Evolutionary conservation across 2,113 vertebrate species (phyloP), one percentile per base, ranked within the genome.

Genomic region (Neotoma lepida): DNA sequence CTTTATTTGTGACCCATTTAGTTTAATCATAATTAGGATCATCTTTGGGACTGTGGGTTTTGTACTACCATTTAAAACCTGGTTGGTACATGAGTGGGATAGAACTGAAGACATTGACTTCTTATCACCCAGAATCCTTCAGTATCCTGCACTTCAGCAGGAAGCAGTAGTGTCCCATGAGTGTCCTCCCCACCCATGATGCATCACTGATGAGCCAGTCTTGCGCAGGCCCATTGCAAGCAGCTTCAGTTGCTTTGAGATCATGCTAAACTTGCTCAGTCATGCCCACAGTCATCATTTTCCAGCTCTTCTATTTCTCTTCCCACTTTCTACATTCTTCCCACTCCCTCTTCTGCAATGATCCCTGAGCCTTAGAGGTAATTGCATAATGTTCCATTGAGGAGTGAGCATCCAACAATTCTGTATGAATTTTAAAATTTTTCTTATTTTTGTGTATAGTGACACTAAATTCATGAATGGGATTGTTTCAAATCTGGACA

Each of bases 71-170:
- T 30, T 30, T 30, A 13, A 76, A 46, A 46, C 44, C 26, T 49
- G 30, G 2, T 76, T 30, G 26, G 26, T 1, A 30, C 13, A 26
- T 76, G 0, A 46, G 0, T 30, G 26, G 24, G 26, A 30, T 1
- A 76, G 0, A 76, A 46, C 2, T 76, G 41, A 74, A 74, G 41
- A 76, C 24, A 76, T 5, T 39, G 17, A 20, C 4, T 71, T 71
- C 6, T 39, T 39, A 30, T 64, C 26, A 64, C 10, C 63, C 26
- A 30, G 9, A 64, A 30, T 64, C 10, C 63, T 64, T 64, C 26
- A 64, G 26, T 10, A 64, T 64, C 28, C 28, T 30, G 63, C 26
- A 64, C 12, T 64, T 64, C 22, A 7, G 0, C 63, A 64, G 63
- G 3, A 28, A 33, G 28, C 12, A 30, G 12, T 33, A 33, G 63